These are phyloP conservation scores for Lepisosteus oculatus DNA, from an alignment of 2,113 vertebrate species.

Conservation along the genomic window DNA sequence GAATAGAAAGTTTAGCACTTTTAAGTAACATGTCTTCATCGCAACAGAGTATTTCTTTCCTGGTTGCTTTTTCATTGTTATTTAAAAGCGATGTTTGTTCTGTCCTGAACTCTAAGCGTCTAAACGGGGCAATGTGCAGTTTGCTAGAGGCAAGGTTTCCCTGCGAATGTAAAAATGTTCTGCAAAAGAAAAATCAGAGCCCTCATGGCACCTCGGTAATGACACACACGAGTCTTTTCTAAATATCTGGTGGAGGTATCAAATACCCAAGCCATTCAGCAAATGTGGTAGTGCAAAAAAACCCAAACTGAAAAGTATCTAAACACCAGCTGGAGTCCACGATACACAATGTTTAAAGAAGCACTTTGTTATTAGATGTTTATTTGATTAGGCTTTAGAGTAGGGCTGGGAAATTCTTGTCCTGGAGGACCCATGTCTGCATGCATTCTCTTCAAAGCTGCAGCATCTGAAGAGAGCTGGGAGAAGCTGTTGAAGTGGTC, in stretches of 20 bases:
- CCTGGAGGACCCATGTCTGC: no score
- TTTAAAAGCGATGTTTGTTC: neutral
- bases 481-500: no score
- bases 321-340: neutral
- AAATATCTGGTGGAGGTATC: neutral
- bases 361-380: no score
- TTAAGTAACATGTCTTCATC: constrained; percentile 1
- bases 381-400: no score
- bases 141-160: neutral
- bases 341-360: neutral
- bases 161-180: neutral
- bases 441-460: no score
- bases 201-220: neutral
- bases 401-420: no score
- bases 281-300: neutral
- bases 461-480: no score
- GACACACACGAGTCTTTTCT: neutral
- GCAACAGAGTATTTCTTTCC: neutral
- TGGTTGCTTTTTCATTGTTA: neutral
- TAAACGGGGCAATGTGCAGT: neutral
- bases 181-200: neutral
- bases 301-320: neutral
- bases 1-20: constrained; percentile 18
- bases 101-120: neutral
- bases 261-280: neutral